Base-by-base conservation (phyloP, 2,888 invertebrate genomes). In the Chromoteleia sp. region DNA sequence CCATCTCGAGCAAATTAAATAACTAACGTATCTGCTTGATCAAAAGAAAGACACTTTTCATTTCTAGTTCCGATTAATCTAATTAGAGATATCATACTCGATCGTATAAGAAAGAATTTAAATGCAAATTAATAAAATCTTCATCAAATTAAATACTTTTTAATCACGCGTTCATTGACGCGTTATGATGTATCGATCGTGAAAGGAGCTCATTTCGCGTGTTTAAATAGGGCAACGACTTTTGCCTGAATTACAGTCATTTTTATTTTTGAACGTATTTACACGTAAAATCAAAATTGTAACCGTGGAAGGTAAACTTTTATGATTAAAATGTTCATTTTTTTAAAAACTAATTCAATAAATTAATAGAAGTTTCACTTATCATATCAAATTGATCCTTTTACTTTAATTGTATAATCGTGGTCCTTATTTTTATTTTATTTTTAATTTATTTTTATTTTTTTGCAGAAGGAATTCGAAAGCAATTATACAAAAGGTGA, bases 1-100 rank as follows among this genome's bases (percentile, higher is more conserved):
- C 15, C 43, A 70, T 45, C 43, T 33, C 17, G 68, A 68, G 56
- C 56, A 43, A 68, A 68, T 68, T 52, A 2, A 10, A 52, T 52
- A 29, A 52, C n/a, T 14, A 17, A 52, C 15, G 14, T 1, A 10
- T 14, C 8, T n/a, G 17, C 0, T 10, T 7, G n/a, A n/a, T n/a
- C 12, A 7, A 63, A 63, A 45, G 48, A 59, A 6, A 29, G 54
- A n/a, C n/a, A n/a, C n/a, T 17, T 33, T 54, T 54, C 3, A 12
- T 30, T 12, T 15, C 25, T 25, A 59, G 0, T 63, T 63, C 12
- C 48, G 12, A 39, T 19, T 10, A 14, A 58, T 14, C 1, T 58
- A 33, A 33, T 56, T 56, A 36, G 36, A 36, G 1, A 17, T 8
- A n/a, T 12, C 17, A 7, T 33, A 6, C 33, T 7, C 1, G 19